Evolutionary conservation across 2,888 invertebrate species (phyloP).

Genomic region (Smittia aterrima): DNA sequence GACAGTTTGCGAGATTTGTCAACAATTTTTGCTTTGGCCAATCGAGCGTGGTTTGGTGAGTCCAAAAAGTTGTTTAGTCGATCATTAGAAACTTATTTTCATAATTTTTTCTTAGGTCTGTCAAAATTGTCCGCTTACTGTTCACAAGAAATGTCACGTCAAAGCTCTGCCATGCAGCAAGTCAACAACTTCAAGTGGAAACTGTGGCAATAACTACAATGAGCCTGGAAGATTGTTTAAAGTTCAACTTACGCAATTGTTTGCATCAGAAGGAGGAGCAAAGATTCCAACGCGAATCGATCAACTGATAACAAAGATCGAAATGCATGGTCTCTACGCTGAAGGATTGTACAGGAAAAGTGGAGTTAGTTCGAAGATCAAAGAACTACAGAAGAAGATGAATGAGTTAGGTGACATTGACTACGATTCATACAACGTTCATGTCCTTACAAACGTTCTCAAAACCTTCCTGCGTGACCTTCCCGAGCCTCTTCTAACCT

Average conservation of each 20-base stretch:
- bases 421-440: slow-evolving; percentile 79
- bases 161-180: slow-evolving; percentile 73
- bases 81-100: slow-evolving; percentile 3
- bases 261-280: slow-evolving; percentile 62
- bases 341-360: slow-evolving; percentile 93
- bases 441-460: slow-evolving; percentile 84
- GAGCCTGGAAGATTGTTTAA: slow-evolving; percentile 65
- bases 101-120: slow-evolving; percentile 53
- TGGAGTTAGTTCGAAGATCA: slow-evolving; percentile 79
- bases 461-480: slow-evolving; percentile 89
- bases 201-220: slow-evolving; percentile 45
- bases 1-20: slow-evolving; percentile 93
- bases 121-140: slow-evolving; percentile 81
- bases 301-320: slow-evolving; percentile 82
- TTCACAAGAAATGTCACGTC: slow-evolving; percentile 90
- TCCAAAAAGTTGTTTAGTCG: not conserved
- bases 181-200: slow-evolving; percentile 58
- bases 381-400: slow-evolving; percentile 71
- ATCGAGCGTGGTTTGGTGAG: slow-evolving; percentile 79
- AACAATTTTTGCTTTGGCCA: slow-evolving; percentile 93
- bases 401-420: slow-evolving; percentile 70
- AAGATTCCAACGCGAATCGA: slow-evolving; percentile 86
- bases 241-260: slow-evolving; percentile 70
- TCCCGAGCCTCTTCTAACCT: slow-evolving; percentile 89
- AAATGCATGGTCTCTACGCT: slow-evolving; percentile 86